Conservation (phyloP, 2,888 invertebrate species). For the Torymus tubicola region DNA sequence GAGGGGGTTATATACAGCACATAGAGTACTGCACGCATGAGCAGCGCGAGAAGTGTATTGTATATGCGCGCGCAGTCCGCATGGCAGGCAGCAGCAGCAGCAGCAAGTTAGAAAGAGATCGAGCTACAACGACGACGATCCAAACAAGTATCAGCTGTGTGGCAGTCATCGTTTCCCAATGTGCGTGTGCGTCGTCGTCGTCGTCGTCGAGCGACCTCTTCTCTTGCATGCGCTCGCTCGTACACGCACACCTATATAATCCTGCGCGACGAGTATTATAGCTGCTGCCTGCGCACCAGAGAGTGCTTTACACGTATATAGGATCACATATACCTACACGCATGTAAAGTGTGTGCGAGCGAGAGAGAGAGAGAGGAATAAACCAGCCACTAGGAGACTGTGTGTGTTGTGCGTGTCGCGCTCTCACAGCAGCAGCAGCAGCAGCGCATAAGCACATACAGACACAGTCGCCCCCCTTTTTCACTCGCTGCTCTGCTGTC, state of each 20-base stretch:
- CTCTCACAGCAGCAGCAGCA: too few relatives aligned
- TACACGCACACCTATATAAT: too few relatives aligned
- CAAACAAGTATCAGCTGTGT: conserved; percentile 76
- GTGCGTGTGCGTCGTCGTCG: conserved; percentile 57
- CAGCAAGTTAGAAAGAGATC: too few relatives aligned
- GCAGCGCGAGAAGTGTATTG: not conserved
- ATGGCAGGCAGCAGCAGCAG: too few relatives aligned
- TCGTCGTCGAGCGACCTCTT: conserved; percentile 48
- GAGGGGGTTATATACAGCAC: too few relatives aligned
- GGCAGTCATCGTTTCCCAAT: conserved; percentile 72
- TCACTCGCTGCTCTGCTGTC: too few relatives aligned
- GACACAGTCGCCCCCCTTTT: too few relatives aligned
- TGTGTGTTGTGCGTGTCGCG: too few relatives aligned
- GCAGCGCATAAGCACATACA: too few relatives aligned
- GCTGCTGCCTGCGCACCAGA: not conserved
- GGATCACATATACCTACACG: not conserved
- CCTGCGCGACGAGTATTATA: not conserved
- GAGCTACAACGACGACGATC: conserved; percentile 68
- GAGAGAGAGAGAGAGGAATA: not conserved
- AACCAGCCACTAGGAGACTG: too few relatives aligned
- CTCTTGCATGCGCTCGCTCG: conserved; percentile 61
- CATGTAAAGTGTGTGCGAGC: not conserved
- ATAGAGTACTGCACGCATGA: not conserved
- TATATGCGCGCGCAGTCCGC: too few relatives aligned
- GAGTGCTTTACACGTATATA: not conserved